Conservation (phyloP, 2,797 vertebrate genomes). For the Pseudochirops corinnae region DNA sequence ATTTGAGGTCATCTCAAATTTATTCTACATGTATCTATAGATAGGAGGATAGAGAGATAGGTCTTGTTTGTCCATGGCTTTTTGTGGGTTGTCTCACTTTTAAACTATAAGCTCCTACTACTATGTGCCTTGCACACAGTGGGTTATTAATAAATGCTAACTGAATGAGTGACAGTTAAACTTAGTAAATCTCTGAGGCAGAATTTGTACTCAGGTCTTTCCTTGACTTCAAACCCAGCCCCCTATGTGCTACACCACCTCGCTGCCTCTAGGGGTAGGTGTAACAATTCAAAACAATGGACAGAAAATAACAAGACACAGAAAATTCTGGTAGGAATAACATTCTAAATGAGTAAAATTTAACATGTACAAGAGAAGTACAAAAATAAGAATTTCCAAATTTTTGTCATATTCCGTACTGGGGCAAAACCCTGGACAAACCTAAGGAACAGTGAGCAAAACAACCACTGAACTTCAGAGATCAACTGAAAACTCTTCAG, state of each 20-base stretch:
- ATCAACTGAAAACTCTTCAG: not conserved
- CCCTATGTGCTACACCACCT: not conserved
- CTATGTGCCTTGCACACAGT: not conserved
- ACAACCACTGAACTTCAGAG: not conserved
- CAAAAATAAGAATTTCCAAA: not conserved
- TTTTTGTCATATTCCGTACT: not conserved
- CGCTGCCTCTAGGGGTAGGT: not conserved
- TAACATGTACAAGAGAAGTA: not conserved
- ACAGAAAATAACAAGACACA: not conserved
- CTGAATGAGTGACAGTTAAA: not conserved
- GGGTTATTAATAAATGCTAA: not conserved
- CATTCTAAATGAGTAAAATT: not conserved
- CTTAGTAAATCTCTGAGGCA: not conserved
- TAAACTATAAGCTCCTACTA: not conserved
- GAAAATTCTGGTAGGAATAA: not conserved
- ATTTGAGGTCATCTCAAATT: not conserved
- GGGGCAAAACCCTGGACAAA: not conserved
- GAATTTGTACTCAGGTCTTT: not conserved
- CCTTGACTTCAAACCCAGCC: not conserved
- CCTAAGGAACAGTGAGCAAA: not conserved
- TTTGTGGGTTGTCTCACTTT: not conserved
- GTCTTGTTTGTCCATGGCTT: not conserved
- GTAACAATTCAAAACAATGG: not conserved
- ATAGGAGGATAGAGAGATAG: not conserved
- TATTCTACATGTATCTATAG: not conserved